Base-by-base conservation (phyloP, 1,140 invertebrate species). In the Hyposmocoma kahamanoa region DNA sequence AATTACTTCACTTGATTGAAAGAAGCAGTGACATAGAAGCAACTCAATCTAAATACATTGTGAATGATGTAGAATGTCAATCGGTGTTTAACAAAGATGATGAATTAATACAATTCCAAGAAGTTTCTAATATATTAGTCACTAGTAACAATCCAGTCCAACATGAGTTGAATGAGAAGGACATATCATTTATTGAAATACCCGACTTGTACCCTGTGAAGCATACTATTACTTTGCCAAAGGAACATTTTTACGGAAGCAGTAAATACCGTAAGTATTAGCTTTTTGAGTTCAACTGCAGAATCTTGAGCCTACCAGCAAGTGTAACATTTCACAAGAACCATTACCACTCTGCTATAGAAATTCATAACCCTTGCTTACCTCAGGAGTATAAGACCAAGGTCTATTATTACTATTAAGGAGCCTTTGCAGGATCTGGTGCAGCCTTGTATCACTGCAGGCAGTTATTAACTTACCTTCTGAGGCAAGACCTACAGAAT, bases 201-300 rank as follows among this genome's bases (percentile, higher is more conserved):
- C 94, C 94, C 13, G 82, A 91, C 73, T 80, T 97, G 26, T 87
- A 89, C 76, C 95, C 95, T 4, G 72, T 95, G 15, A 89, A 91
- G 63, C 87, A 89, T 42, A 91, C 90, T 1, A 87, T 95, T 42
- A 91, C 93, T 46, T 83, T 96, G 43, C 76, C 85, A 17, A 79
- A 88, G 47, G 69, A 88, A 30, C 89, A 95, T 67, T 88, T 92
- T 66, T 94, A 95, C 67, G 66, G 87, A 11, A 68, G 84, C 47
- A 88, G 91, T 69, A 67, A 89, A 39, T 93, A 91, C 80, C 92
- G 94, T 96, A 89, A 92, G 92, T 91, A 39, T 28, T 4, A 20
- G n/a, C n/a, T n/a, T n/a, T n/a, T n/a, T n/a, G n/a, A n/a, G n/a
- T n/a, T n/a, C n/a, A n/a, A n/a, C n/a, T n/a, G n/a, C n/a, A n/a